Evolutionary conservation across 2,888 invertebrate genomes (phyloP).

Genomic region (Caenorhabditis sp.): DNA sequence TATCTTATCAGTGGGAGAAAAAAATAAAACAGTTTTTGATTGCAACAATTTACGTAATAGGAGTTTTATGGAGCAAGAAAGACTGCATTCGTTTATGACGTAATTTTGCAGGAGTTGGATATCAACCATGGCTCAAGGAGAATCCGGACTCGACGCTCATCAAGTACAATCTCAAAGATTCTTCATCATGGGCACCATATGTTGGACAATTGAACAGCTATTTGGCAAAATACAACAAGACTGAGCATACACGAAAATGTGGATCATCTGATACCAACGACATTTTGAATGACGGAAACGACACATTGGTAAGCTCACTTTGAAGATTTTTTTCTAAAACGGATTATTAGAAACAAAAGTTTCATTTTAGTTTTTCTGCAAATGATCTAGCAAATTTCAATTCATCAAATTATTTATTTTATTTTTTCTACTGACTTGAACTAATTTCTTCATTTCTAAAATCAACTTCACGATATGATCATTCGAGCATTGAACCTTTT

Average conservation of each 20-base stretch:
- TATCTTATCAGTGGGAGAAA: neutral
- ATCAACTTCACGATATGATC: too few relatives aligned
- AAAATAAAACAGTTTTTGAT: neutral
- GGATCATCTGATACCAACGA: conserved; percentile 45
- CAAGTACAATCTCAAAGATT: conserved; percentile 80
- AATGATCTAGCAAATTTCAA: too few relatives aligned
- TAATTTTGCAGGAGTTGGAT: conserved; percentile 84
- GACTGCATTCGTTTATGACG: neutral
- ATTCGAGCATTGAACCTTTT: too few relatives aligned
- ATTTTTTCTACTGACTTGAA: too few relatives aligned
- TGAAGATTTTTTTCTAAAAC: neutral
- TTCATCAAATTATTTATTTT: too few relatives aligned
- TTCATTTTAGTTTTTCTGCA: neutral
- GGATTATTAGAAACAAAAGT: neutral
- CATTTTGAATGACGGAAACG: conserved; percentile 16
- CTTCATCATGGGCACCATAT: conserved; percentile 49
- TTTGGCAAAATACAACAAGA: conserved; percentile 59
- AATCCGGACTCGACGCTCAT: conserved; percentile 95
- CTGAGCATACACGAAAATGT: conserved; percentile 61
- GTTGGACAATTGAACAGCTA: conserved; percentile 56
- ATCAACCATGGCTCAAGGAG: conserved; percentile 91
- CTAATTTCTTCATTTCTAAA: too few relatives aligned
- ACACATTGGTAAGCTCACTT: conserved; percentile 3
- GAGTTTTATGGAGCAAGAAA: neutral
- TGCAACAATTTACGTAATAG: conserved; percentile 4